Evolutionary conservation across 2,113 vertebrate genomes (phyloP), one percentile per base, ranked within the genome.

Genomic region (Bufo bufo): DNA sequence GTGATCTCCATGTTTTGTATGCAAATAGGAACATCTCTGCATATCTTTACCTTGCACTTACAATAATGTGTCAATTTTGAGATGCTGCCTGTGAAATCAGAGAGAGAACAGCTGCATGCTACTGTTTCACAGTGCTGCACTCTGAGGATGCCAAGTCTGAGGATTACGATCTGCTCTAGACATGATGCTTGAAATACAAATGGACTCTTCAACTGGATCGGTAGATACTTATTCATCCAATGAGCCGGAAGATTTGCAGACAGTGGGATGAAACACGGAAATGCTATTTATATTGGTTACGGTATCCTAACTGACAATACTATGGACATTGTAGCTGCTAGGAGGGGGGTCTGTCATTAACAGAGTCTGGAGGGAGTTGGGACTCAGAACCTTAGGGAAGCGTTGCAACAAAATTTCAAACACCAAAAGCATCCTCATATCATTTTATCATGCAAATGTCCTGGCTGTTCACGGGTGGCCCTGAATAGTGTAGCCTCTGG

Each of bases 1-100:
- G 47, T 10, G 56, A 77, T 83, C 71, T 20, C 20, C 20, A 52
- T 88, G 80, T 84, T 88, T 65, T 88, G 81, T 77, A 84, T 84
- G 87, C 87, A 88, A 88, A 84, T 77, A 84, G 19, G 56, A 71
- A 88, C 71, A 77, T 88, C 80, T 63, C 56, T 83, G 80, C 58
- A 56, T 66, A 84, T 77, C 69, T 88, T 66, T 84, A 9, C 69
- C 45, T 61, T 77, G 58, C 80, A 84, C 87, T 83, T 87, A 82
- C 86, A 87, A 82, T 87, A 82, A 88, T n/a, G 23, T 88, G 80
- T 88, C 80, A 84, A 11, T 65, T 49, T 20, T 43, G 0, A 66
- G 58, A 61, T 56, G 56, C 33, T 88, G 71, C 72, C 71, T 77
- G 47, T 66, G 72, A 88, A 83, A 88, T 77, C 81, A 45, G 56